phyloP scores from a whole-genome alignment of 2,113 vertebrate species.

The Grantiella picta region DNA sequence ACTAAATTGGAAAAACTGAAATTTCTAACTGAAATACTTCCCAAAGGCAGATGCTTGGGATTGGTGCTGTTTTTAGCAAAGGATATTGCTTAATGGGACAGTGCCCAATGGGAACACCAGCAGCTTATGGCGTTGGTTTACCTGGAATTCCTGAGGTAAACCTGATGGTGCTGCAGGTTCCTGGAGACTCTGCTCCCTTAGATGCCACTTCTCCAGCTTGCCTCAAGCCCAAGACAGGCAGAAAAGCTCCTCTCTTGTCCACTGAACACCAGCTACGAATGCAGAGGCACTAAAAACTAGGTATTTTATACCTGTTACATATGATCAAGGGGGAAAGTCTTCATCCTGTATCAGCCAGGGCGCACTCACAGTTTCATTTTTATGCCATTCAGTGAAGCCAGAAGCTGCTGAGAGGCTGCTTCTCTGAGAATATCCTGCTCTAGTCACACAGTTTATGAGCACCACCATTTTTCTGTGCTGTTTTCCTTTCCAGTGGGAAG shows the following conservation, averaged over 20 bases:
- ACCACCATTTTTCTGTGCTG: not conserved
- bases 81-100: not conserved
- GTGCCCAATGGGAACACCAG: not conserved
- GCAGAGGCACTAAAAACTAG: not conserved
- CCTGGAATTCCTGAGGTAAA: not conserved
- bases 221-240: not conserved
- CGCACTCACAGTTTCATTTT: not conserved
- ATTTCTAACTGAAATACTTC: not conserved
- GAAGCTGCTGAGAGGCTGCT: not conserved
- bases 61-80: not conserved
- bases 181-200: not conserved
- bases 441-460: fast-evolving
- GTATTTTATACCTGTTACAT: not conserved
- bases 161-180: not conserved
- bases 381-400: not conserved
- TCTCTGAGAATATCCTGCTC: not conserved
- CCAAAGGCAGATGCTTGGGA: not conserved
- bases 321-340: not conserved
- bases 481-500: not conserved
- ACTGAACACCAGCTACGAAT: not conserved
- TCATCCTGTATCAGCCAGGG: not conserved
- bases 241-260: not conserved
- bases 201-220: not conserved
- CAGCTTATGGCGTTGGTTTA: fast-evolving
- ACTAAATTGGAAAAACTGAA: not conserved